phyloP scores from a whole-genome alignment of 1,140 invertebrate genomes.

The Lucilia cuprina region DNA sequence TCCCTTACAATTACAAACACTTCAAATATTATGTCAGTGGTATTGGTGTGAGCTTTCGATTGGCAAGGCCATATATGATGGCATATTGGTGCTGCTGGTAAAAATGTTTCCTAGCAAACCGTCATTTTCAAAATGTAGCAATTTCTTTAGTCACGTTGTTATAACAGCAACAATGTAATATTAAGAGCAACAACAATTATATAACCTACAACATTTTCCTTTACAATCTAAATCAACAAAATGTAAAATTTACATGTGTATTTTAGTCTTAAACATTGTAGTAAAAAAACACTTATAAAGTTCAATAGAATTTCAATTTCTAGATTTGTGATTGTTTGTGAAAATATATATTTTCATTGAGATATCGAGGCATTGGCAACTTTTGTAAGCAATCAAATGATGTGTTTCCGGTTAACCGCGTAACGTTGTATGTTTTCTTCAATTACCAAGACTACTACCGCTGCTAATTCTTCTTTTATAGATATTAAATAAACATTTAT shows the following conservation, averaged over 20 bases:
- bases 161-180: not conserved
- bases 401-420: slow-evolving; percentile 9
- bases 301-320: not conserved
- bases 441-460: not conserved
- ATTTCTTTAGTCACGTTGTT: slow-evolving; percentile 3
- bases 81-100: not conserved
- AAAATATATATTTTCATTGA: not conserved
- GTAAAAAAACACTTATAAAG: no score
- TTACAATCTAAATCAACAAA: not conserved
- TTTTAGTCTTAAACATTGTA: not conserved
- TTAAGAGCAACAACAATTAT: not conserved
- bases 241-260: not conserved
- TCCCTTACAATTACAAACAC: no score
- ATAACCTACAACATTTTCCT: not conserved
- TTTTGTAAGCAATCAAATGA: slow-evolving; percentile 3
- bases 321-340: not conserved
- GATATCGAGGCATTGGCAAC: not conserved
- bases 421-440: not conserved
- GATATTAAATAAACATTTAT: no score
- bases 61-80: not conserved
- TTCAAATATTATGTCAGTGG: not conserved
- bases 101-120: slow-evolving; percentile 1
- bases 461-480: not conserved
- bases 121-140: not conserved
- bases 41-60: not conserved